Percentiles rank a stretch among this genome's conserved stretches.
Evolutionary conservation across 1,140 invertebrate genomes (phyloP).

Genomic region (Drosophila funebris): DNA sequence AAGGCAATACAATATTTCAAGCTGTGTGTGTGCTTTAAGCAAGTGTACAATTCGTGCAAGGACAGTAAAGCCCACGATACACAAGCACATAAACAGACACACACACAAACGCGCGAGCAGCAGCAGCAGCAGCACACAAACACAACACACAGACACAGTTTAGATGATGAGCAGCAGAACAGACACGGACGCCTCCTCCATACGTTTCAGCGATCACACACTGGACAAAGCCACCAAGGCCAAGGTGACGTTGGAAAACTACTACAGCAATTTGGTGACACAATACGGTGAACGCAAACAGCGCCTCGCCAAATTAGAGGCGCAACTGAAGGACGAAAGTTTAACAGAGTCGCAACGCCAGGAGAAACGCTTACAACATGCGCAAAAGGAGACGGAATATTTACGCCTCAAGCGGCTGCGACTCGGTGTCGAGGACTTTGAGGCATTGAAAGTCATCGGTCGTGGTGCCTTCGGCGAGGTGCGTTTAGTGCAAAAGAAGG

Average conservation of each 20-base stretch:
- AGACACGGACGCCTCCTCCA: conserved; percentile 84
- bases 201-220: conserved; percentile 97
- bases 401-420: conserved; percentile 97
- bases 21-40: conserved; percentile 69
- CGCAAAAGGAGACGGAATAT: conserved; percentile 99
- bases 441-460: conserved; percentile 98
- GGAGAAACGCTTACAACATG: conserved; percentile 96
- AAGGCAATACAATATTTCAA: conserved; percentile 48
- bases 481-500: conserved; percentile 99
- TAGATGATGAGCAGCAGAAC: conserved; percentile 83
- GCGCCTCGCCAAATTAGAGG: conserved; percentile 95
- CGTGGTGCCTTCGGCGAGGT: conserved; percentile 99
- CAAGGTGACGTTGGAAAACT: conserved; percentile 99
- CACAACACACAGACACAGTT: conserved; percentile 55
- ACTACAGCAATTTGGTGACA: conserved; percentile 98
- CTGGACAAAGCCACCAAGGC: conserved; percentile 99
- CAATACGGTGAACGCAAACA: conserved; percentile 99
- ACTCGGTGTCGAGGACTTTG: conserved; percentile 99
- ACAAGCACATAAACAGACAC: conserved; percentile 50
- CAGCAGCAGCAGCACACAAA: conserved; percentile 28
- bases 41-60: conserved; percentile 61
- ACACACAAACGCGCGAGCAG: conserved; percentile 33
- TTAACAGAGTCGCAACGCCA: conserved; percentile 93
- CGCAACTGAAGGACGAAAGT: conserved; percentile 96
- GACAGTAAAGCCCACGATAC: conserved; percentile 36